phyloP scores from a whole-genome alignment of 2,113 vertebrate species.

The Atrichornis clamosus region DNA sequence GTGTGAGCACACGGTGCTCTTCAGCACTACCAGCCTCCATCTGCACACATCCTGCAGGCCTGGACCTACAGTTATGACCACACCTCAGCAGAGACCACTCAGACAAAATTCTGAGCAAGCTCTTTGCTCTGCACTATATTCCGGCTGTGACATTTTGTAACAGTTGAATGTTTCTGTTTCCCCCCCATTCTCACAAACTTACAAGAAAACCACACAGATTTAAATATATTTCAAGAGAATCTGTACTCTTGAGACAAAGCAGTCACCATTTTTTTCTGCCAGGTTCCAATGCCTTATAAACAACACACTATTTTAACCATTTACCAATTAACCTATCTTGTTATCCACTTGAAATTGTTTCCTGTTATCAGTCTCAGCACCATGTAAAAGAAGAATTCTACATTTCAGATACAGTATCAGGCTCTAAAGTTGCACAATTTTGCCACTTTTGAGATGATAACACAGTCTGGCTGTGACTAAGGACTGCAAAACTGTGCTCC shows the following conservation, averaged over 20 bases:
- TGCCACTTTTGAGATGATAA: not conserved
- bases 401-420: not conserved
- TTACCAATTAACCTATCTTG: not conserved
- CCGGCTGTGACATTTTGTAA: not conserved
- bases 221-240: not conserved
- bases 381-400: not conserved
- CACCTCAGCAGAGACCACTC: not conserved
- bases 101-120: not conserved
- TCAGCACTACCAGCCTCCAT: not conserved
- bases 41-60: not conserved
- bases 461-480: not conserved
- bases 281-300: not conserved
- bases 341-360: not conserved
- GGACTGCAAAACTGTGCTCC: conserved; percentile 14
- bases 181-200: not conserved
- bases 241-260: not conserved
- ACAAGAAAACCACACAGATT: not conserved
- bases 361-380: not conserved
- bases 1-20: not conserved
- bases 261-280: not conserved
- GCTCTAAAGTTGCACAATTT: not conserved
- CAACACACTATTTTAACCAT: not conserved
- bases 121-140: not conserved
- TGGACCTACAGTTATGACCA: not conserved
- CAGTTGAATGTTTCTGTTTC: not conserved